Conservation (phyloP, 2,113 vertebrate species). For the Calidris pugnax region DNA sequence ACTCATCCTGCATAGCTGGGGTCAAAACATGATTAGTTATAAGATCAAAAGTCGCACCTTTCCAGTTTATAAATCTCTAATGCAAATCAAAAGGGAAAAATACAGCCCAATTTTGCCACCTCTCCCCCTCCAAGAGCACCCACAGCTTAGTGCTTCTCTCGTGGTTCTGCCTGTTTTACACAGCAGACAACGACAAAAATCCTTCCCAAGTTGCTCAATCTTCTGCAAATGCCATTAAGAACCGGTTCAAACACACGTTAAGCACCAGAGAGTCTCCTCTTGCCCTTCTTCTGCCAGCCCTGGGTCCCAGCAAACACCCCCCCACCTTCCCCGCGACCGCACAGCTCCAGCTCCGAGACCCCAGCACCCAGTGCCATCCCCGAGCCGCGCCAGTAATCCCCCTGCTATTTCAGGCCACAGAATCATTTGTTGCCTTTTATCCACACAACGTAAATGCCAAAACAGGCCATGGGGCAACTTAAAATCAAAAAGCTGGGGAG, state of each 20-base stretch:
- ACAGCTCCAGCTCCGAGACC: neutral
- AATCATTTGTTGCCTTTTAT: conserved; percentile 13
- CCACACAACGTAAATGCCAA: neutral
- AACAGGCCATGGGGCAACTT: neutral
- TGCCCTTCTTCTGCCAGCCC: neutral
- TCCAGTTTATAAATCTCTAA: neutral
- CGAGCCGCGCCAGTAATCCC: conserved; percentile 16
- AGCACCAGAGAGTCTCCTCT: neutral
- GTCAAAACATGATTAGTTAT: neutral
- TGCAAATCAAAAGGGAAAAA: neutral
- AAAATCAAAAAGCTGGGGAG: neutral
- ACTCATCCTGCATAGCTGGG: neutral
- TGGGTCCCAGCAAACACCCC: neutral
- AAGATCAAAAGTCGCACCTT: neutral
- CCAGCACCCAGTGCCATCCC: neutral
- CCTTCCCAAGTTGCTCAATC: neutral
- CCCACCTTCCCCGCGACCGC: neutral
- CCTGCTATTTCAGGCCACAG: conserved; percentile 16
- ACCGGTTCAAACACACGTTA: neutral
- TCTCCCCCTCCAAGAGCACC: neutral
- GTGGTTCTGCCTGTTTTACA: neutral
- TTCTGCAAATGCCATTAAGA: neutral
- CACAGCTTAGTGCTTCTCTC: neutral
- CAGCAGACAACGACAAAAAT: neutral
- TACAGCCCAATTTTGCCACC: neutral